Evolutionary conservation across 2,888 invertebrate species (phyloP), one percentile per base, ranked within the genome.

Genomic region (Dexiosoma caninum): DNA sequence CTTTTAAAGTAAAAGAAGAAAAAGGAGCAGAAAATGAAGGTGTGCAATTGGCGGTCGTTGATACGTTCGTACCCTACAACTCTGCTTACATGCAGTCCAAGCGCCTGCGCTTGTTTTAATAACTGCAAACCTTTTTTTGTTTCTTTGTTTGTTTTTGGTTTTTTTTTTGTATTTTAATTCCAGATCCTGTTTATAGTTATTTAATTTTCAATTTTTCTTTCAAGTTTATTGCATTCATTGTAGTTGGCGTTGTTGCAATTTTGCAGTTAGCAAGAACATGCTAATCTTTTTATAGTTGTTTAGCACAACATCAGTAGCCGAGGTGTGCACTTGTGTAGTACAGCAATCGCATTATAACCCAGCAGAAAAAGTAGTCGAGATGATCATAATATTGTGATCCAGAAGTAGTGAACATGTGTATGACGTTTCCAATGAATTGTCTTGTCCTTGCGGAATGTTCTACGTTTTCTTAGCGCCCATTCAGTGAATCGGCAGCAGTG

Each of bases 61-160:
- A 35, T 21, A 16, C n/a, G 7, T 16, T 7, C 2, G 10, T 14
- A 16, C 19, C 49, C 21, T 16, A 19, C 40, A 23, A 35, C 23
- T n/a, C 23, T n/a, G 23, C 35, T n/a, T n/a, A n/a, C 19, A 23
- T 12, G 14, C 2, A 40, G 51, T 46, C 59, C 62, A 77, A 77
- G 81, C 76, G 81, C 81, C 81, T 81, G 76, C 81, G 81, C 76
- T 77, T 77, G 74, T 53, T 62, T 71, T 72, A 66, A 72, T 74
- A 69, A 69, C 62, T 42, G 37, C n/a, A 64, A 51, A n/a, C n/a
- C n/a, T n/a, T n/a, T n/a, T n/a, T n/a, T n/a, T n/a, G n/a, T n/a
- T n/a, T n/a, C n/a, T n/a, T n/a, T n/a, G n/a, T n/a, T n/a, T n/a
- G n/a, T n/a, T n/a, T n/a, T n/a, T n/a, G n/a, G n/a, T n/a, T n/a